phyloP scores from a whole-genome alignment of 2,888 invertebrate genomes.

The Zelleria hepariella region DNA sequence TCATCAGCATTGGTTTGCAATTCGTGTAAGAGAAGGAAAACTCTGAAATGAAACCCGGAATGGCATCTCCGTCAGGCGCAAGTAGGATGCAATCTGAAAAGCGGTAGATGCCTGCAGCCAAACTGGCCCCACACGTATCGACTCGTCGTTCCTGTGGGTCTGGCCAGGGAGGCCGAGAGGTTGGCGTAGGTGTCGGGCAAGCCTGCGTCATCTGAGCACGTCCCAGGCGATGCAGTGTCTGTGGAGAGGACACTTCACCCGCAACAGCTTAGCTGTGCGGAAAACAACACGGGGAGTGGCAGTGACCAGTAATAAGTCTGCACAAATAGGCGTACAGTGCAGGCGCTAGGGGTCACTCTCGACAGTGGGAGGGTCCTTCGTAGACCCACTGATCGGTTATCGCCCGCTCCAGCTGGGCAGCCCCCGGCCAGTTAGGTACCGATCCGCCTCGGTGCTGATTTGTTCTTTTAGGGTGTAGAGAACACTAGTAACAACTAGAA shows the following conservation, averaged over 20 bases:
- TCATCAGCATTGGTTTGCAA: too few species aligned
- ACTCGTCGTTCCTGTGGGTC: too few species aligned
- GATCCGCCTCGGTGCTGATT: constrained; percentile 1
- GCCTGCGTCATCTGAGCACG: too few species aligned
- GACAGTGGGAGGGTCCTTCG: constrained; percentile 14
- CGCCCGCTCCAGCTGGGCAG: constrained; percentile 7
- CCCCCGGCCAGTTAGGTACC: constrained; percentile 7
- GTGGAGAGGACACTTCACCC: constrained; percentile 7
- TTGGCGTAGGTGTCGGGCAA: constrained; percentile 5
- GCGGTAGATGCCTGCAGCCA: too few species aligned
- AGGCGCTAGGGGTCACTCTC: constrained; percentile 17
- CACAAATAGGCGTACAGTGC: constrained; percentile 13
- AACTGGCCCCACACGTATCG: too few species aligned
- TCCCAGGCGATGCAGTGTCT: constrained; percentile 4
- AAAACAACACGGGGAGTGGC: constrained; percentile 9
- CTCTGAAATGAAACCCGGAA: too few species aligned
- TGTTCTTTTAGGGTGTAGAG: constrained; percentile 7
- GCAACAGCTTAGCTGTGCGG: constrained; percentile 7
- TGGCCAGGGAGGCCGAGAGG: constrained; percentile 9
- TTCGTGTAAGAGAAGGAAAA: too few species aligned
- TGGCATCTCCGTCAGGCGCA: too few species aligned
- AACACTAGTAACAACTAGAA: background rate
- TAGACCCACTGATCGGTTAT: constrained; percentile 5
- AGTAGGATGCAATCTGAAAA: too few species aligned
- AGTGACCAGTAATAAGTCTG: constrained; percentile 15